Percentiles rank a stretch among this genome's conserved stretches.
Evolutionary conservation across 2,113 vertebrate species (phyloP).

Genomic region (Sorex araneus): DNA sequence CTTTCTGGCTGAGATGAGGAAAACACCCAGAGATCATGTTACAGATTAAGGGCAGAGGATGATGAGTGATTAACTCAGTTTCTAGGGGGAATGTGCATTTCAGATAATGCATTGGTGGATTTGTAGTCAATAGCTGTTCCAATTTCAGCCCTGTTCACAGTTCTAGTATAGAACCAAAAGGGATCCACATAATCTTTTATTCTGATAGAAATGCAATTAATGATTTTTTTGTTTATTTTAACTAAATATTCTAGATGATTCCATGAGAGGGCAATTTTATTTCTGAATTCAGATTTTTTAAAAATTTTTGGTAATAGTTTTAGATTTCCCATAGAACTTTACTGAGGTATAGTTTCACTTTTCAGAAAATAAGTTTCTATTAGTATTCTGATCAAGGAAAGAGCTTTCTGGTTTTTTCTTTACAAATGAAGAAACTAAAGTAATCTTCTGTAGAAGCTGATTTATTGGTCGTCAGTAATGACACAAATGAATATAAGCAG

Average conservation of each 20-base stretch:
- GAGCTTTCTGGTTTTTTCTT: slow-evolving; percentile 38
- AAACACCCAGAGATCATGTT: background rate
- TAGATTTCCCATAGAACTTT: background rate
- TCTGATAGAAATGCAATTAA: background rate
- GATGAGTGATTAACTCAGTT: accelerated
- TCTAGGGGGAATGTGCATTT: background rate
- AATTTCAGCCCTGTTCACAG: background rate
- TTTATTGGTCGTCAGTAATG: slow-evolving; percentile 62
- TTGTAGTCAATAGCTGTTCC: background rate
- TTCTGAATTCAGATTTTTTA: slow-evolving; percentile 28
- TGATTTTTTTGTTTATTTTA: slow-evolving; percentile 1
- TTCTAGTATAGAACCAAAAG: background rate
- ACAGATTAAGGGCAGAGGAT: background rate
- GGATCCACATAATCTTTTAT: background rate
- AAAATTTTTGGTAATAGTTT: slow-evolving; percentile 3
- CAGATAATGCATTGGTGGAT: background rate
- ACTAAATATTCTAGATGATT: slow-evolving; percentile 1
- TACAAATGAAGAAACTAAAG: slow-evolving; percentile 31
- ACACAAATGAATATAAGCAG: background rate
- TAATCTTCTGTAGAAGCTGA: background rate
- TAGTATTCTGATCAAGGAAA: background rate
- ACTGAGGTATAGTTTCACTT: background rate
- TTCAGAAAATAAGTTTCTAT: background rate
- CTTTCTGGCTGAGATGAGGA: background rate
- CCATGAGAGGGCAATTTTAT: background rate